Percentiles rank a stretch among this genome's conserved stretches.
Evolutionary conservation across 2,888 invertebrate species (phyloP).

Genomic region (Agelastica alni): DNA sequence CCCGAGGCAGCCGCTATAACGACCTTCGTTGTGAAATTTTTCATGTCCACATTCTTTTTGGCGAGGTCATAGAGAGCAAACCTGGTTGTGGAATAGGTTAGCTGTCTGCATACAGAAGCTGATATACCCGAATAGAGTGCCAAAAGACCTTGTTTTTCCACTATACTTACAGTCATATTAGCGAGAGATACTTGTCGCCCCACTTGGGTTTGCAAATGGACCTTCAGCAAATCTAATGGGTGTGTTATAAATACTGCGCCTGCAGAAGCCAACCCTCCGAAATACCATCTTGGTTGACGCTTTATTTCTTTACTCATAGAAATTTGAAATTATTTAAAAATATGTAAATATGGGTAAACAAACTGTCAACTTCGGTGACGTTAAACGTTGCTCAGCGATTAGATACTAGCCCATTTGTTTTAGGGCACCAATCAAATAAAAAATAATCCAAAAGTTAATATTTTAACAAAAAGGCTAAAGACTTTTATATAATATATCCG

Average conservation of each 20-base stretch:
- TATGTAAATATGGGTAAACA: no score
- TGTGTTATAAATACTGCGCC: constrained; percentile 1
- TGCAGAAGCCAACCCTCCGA: background rate
- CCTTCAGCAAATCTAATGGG: constrained; percentile 6
- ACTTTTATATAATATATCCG: no score
- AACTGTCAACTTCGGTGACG: no score
- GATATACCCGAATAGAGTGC: constrained; percentile 95
- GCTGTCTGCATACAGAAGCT: constrained; percentile 88
- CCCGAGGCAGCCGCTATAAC: constrained; percentile 83
- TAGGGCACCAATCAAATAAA: no score
- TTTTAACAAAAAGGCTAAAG: no score
- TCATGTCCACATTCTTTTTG: constrained; percentile 65
- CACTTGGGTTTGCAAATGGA: constrained; percentile 72
- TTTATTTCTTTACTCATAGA: background rate
- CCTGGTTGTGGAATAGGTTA: constrained; percentile 90
- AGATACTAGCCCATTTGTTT: no score
- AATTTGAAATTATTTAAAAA: no score
- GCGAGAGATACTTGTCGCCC: constrained; percentile 77
- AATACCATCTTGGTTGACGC: background rate
- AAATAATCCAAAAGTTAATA: no score
- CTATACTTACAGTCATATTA: constrained; percentile 74
- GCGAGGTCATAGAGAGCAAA: constrained; percentile 76
- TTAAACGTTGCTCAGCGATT: no score
- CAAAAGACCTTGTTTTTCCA: constrained; percentile 79
- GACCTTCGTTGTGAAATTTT: constrained; percentile 63